Evolutionary conservation across 1,140 invertebrate genomes (phyloP).

Genomic region (Planococcus citri): DNA sequence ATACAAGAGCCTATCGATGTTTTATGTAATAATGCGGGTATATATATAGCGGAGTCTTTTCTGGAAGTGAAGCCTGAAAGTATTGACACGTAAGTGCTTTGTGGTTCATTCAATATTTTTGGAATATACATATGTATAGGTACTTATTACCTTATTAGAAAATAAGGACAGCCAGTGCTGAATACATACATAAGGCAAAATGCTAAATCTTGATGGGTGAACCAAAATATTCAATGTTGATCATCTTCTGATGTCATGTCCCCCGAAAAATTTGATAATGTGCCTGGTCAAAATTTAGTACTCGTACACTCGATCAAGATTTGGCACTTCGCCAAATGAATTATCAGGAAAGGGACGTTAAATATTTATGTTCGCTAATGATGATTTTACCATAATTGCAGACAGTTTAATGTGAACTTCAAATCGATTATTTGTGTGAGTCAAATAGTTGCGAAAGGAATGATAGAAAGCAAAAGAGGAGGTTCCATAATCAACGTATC

Average conservation of each 20-base stretch:
- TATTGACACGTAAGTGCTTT: conserved; percentile 52
- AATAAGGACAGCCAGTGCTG: too few species aligned
- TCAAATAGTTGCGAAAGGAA: conserved; percentile 57
- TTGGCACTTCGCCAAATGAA: too few species aligned
- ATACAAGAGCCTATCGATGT: conserved; percentile 55
- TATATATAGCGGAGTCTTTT: conserved; percentile 47
- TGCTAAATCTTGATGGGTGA: too few species aligned
- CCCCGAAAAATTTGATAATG: too few species aligned
- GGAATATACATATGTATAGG: too few species aligned
- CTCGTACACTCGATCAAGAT: too few species aligned
- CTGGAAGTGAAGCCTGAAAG: conserved; percentile 48
- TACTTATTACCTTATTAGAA: background rate
- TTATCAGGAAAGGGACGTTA: too few species aligned
- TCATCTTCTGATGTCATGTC: too few species aligned
- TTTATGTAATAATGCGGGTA: conserved; percentile 71
- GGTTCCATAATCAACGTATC: conserved; percentile 84
- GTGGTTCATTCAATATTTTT: background rate
- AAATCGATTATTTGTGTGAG: conserved; percentile 74
- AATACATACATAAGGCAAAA: too few species aligned
- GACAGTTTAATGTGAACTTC: conserved; percentile 65
- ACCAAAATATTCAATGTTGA: too few species aligned
- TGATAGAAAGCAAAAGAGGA: conserved; percentile 55
- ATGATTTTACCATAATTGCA: conserved; percentile 37
- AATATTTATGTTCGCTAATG: background rate
- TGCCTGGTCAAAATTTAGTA: background rate